These are phyloP conservation scores for Carassius auratus DNA, from an alignment of 2,113 vertebrate genomes.

Conservation along the genomic window DNA sequence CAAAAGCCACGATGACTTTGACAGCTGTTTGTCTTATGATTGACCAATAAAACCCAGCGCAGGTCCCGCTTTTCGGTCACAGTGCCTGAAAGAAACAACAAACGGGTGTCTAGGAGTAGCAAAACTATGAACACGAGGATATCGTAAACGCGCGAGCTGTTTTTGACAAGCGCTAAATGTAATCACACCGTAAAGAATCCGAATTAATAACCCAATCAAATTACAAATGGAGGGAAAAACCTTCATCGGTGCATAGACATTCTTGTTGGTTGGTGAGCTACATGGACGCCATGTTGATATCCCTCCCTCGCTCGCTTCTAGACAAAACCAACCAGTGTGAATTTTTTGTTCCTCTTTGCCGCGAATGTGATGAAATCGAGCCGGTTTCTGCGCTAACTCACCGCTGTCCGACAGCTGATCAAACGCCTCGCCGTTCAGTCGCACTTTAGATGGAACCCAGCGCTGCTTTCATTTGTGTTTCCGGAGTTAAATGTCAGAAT, in stretches of 20 bases:
- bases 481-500: conserved; percentile 76
- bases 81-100: conserved; percentile 40
- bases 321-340: conserved; percentile 58
- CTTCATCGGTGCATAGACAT: conserved; percentile 26
- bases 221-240: conserved; percentile 32
- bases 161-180: background rate
- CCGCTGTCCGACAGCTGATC: conserved; percentile 67
- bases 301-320: conserved; percentile 51
- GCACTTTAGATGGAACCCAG: conserved; percentile 55
- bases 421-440: conserved; percentile 61
- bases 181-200: background rate
- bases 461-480: conserved; percentile 70
- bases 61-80: background rate
- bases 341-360: conserved; percentile 36
- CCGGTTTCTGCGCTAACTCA: conserved; percentile 61
- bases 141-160: background rate
- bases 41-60: background rate
- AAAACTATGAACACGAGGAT: background rate
- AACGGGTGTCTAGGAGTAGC: conserved; percentile 4
- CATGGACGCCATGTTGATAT: conserved; percentile 61
- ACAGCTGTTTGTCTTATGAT: background rate
- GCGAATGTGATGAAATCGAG: conserved; percentile 8
- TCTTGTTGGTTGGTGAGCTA: conserved; percentile 52
- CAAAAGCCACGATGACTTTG: background rate
- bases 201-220: background rate